phyloP scores from a whole-genome alignment of 2,797 vertebrate species.

The Arrhamphus sclerolepis region DNA sequence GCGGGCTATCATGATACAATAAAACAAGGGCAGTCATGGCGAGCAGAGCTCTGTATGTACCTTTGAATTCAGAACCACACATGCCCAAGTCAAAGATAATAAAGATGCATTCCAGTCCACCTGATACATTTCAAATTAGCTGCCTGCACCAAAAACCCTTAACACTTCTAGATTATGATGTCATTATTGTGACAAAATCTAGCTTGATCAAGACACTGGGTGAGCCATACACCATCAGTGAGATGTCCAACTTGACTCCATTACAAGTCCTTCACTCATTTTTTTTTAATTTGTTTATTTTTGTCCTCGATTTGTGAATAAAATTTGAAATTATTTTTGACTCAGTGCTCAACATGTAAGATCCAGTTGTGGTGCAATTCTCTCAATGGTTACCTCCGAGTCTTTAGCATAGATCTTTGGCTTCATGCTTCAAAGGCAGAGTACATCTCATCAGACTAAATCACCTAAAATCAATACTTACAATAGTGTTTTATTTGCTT shows the following conservation, averaged over 20 bases:
- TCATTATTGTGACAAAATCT: neutral
- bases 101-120: slow-evolving; percentile 1
- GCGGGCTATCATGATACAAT: slow-evolving; percentile 11
- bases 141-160: slow-evolving; percentile 21
- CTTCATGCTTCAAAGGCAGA: slow-evolving; percentile 52
- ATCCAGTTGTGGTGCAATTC: slow-evolving; percentile 38
- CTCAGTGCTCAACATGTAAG: slow-evolving; percentile 32
- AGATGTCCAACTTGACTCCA: slow-evolving; percentile 18
- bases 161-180: neutral
- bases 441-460: slow-evolving; percentile 32
- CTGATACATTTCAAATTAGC: slow-evolving; percentile 14
- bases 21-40: slow-evolving; percentile 8
- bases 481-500: slow-evolving; percentile 15
- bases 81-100: slow-evolving; percentile 13
- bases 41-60: neutral
- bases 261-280: slow-evolving; percentile 9
- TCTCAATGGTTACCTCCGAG: slow-evolving; percentile 32
- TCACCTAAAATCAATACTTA: slow-evolving; percentile 19
- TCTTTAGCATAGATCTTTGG: slow-evolving; percentile 58
- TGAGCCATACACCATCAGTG: slow-evolving; percentile 25
- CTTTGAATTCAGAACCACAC: slow-evolving; percentile 14
- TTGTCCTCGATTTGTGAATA: neutral
- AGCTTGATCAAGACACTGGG: slow-evolving; percentile 6
- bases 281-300: no score
- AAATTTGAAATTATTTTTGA: slow-evolving; percentile 42